phyloP scores from a whole-genome alignment of 1,140 invertebrate species.

The Zaprionus ghesquierei region DNA sequence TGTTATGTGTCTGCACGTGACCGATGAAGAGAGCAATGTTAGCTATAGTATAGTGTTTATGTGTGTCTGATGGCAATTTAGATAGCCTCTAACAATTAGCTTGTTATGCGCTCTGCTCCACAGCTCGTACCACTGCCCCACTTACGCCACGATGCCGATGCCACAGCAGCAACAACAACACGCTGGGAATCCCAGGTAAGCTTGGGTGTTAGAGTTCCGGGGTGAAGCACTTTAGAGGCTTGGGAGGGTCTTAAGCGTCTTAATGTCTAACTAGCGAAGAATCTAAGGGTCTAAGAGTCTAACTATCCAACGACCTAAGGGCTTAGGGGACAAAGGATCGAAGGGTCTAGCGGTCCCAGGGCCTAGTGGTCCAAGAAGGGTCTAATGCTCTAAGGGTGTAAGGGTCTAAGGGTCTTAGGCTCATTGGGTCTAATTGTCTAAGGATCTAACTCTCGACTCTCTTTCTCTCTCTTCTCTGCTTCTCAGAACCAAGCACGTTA shows the following conservation, averaged over 20 bases:
- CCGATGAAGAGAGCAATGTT: conserved; percentile 35
- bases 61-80: not conserved
- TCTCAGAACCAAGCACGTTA: conserved; percentile 92
- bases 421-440: not conserved
- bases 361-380: not conserved
- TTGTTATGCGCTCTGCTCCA: conserved; percentile 35
- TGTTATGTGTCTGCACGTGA: conserved; percentile 77
- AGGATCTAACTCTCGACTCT: not conserved
- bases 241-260: too few species aligned
- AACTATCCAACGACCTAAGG: too few species aligned
- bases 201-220: too few species aligned
- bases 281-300: too few species aligned
- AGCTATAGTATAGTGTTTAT: conserved; percentile 3
- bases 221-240: not conserved
- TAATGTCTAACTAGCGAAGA: not conserved
- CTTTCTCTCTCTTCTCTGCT: not conserved
- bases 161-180: conserved; percentile 58
- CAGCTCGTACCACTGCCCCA: conserved; percentile 79
- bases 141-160: conserved; percentile 70
- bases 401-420: not conserved
- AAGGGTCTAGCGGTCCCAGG: too few species aligned
- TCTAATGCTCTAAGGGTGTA: not conserved
- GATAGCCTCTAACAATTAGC: conserved; percentile 31
- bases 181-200: conserved; percentile 64
- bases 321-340: not conserved